These are phyloP conservation scores for Sminthurinus signatus DNA, from an alignment of 1,140 invertebrate genomes.

Conservation along the genomic window DNA sequence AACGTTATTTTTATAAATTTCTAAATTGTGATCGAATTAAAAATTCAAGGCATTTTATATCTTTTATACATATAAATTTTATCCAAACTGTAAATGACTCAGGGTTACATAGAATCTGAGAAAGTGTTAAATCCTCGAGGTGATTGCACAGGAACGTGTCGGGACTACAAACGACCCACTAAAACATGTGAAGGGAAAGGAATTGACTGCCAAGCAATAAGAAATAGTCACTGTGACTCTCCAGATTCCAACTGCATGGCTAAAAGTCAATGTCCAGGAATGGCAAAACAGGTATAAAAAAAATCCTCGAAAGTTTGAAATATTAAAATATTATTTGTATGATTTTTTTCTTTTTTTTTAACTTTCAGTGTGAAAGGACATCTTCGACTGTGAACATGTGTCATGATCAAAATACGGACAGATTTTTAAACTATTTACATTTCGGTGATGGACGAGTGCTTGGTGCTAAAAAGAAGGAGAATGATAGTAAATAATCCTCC, in stretches of 20 bases:
- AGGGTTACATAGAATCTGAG: constrained; percentile 26
- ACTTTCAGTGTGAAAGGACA: constrained; percentile 8
- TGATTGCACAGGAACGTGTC: constrained; percentile 11
- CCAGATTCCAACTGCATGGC: constrained; percentile 10
- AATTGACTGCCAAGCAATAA: background rate
- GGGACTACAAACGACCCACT: constrained; percentile 9
- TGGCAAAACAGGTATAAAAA: constrained; percentile 13
- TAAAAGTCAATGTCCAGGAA: constrained; percentile 8
- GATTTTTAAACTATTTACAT: constrained; percentile 10
- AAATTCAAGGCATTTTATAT: background rate
- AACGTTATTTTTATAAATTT: background rate
- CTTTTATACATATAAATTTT: too few relatives aligned
- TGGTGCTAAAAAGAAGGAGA: too few relatives aligned
- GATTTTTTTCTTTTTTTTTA: background rate
- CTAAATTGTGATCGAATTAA: background rate
- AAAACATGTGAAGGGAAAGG: background rate
- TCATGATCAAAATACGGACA: background rate
- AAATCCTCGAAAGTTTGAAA: too few relatives aligned
- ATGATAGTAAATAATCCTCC: background rate
- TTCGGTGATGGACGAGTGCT: background rate
- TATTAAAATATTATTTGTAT: too few relatives aligned
- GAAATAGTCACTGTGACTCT: constrained; percentile 9
- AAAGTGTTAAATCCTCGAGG: constrained; percentile 8
- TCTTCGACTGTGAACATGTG: constrained; percentile 12
- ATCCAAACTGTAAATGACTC: background rate